A percentile compares a stretch with the other conserved stretches of the same genome.
Evolutionary conservation across 2,113 vertebrate genomes (phyloP).

Genomic region (Protomyctophum bolini): DNA sequence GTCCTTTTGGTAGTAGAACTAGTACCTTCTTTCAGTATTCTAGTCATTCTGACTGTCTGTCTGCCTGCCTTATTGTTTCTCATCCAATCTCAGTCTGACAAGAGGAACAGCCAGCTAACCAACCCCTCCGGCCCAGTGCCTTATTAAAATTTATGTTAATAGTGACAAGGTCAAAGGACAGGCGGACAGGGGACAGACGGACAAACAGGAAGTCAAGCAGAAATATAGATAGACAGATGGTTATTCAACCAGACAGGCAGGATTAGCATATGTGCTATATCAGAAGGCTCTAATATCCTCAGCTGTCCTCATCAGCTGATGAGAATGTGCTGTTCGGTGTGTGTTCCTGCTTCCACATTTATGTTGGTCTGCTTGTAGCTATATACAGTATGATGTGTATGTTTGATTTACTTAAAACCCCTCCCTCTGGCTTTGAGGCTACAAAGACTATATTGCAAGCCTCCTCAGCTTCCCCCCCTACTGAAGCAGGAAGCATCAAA

Average conservation of each 20-base stretch:
- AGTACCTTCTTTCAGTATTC: neutral
- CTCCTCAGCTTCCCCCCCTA: neutral
- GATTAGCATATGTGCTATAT: neutral
- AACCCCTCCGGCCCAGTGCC: neutral
- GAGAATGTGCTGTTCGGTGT: neutral
- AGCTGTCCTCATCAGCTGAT: neutral
- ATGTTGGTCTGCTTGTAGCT: neutral
- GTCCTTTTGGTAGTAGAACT: neutral
- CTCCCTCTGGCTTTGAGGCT: neutral
- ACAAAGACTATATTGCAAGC: neutral
- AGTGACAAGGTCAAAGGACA: neutral
- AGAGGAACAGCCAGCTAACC: neutral
- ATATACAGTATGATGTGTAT: too few species aligned
- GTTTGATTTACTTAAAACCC: neutral
- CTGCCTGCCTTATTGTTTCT: too few species aligned
- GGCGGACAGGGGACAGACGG: neutral
- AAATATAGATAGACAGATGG: neutral
- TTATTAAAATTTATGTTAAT: neutral
- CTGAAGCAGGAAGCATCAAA: too few species aligned
- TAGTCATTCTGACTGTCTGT: too few species aligned
- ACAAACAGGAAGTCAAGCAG: neutral
- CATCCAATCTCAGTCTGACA: too few species aligned
- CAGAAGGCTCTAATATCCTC: neutral
- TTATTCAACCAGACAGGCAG: neutral
- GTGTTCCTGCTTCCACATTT: neutral